phyloP scores from a whole-genome alignment of 2,797 vertebrate genomes.

The Hybognathus amarus region DNA sequence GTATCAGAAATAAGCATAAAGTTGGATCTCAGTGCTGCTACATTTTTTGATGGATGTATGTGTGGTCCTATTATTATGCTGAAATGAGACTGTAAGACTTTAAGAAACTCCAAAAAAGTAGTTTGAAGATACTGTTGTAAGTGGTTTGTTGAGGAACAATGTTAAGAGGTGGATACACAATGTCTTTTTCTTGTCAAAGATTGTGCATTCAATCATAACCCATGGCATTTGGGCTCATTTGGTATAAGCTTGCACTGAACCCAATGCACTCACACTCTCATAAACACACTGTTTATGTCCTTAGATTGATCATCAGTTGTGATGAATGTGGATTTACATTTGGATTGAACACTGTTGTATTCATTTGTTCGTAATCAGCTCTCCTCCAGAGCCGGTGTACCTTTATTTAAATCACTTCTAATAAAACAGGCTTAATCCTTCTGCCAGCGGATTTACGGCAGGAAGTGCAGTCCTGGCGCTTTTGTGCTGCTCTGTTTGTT shows the following conservation, averaged over 20 bases:
- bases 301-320: slow-evolving; percentile 7
- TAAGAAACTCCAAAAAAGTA: neutral
- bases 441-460: slow-evolving; percentile 29
- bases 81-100: neutral
- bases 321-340: slow-evolving; percentile 49
- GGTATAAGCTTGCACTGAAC: neutral
- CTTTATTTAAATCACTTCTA: slow-evolving; percentile 49
- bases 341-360: slow-evolving; percentile 7
- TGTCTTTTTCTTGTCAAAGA: neutral
- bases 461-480: slow-evolving; percentile 26
- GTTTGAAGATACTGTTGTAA: neutral
- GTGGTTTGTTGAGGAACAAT: neutral
- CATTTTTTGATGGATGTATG: slow-evolving; percentile 25
- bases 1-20: slow-evolving; percentile 14
- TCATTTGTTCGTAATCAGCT: slow-evolving; percentile 43
- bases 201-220: neutral
- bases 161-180: neutral
- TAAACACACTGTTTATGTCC: neutral
- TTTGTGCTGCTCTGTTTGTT: slow-evolving; percentile 24
- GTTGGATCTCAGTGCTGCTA: slow-evolving; percentile 14
- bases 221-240: neutral
- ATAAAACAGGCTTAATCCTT: slow-evolving; percentile 50
- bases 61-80: neutral
- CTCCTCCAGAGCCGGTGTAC: slow-evolving; percentile 19
- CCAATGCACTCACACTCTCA: neutral